Evolutionary conservation across 2,113 vertebrate genomes (phyloP).

Genomic region (Miniopterus natalensis): DNA sequence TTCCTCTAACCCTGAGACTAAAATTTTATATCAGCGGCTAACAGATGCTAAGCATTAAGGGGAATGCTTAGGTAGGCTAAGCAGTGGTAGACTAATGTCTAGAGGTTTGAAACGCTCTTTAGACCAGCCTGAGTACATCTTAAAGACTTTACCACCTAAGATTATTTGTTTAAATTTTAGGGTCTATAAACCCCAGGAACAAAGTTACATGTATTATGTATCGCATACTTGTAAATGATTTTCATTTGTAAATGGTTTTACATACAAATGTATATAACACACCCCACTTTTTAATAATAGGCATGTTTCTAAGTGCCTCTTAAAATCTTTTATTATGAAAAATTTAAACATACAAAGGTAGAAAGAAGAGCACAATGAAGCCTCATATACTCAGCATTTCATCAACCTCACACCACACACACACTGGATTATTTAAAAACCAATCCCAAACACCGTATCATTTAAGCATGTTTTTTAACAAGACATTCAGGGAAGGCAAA

Average conservation of each 20-base stretch:
- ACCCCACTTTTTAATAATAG: constrained; percentile 62
- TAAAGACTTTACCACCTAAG: constrained; percentile 57
- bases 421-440: constrained; percentile 6
- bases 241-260: constrained; percentile 68
- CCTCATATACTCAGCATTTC: background rate
- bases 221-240: constrained; percentile 60
- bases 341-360: constrained; percentile 41
- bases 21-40: constrained; percentile 2
- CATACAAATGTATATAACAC: background rate
- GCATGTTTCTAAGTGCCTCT: constrained; percentile 50
- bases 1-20: constrained; percentile 58
- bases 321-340: constrained; percentile 61
- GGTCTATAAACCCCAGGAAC: constrained; percentile 34
- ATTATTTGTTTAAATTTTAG: constrained; percentile 65
- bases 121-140: constrained; percentile 43
- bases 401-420: background rate
- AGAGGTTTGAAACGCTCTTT: constrained; percentile 37
- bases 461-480: constrained; percentile 34
- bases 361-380: constrained; percentile 1
- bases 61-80: constrained; percentile 55
- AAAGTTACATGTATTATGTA: constrained; percentile 50
- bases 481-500: background rate
- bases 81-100: constrained; percentile 39
- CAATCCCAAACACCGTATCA: background rate
- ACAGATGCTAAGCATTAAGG: constrained; percentile 66